These are phyloP conservation scores for Pelusios castaneus DNA, from an alignment of 2,113 vertebrate species.

Conservation along the genomic window DNA sequence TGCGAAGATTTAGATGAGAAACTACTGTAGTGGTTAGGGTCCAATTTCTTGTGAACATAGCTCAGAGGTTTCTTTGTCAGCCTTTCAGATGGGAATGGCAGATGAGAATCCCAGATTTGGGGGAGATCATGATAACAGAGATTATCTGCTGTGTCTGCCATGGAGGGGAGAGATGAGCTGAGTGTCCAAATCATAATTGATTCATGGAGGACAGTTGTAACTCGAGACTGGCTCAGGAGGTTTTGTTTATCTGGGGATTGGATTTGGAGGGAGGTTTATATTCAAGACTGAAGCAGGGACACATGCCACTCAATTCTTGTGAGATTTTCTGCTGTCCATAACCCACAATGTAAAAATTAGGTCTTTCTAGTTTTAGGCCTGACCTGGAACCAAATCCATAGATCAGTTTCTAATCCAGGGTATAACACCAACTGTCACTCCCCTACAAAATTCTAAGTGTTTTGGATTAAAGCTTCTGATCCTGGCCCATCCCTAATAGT, in stretches of 20 bases:
- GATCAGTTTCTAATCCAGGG: not conserved
- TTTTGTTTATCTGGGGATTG: rapidly evolving
- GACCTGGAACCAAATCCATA: not conserved
- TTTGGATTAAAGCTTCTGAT: slow-evolving; percentile 5
- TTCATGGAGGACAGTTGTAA: not conserved
- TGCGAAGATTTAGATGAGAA: not conserved
- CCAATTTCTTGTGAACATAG: no score
- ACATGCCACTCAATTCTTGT: not conserved
- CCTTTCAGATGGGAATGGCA: not conserved
- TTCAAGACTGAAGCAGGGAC: not conserved
- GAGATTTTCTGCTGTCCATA: not conserved
- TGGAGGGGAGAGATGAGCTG: not conserved
- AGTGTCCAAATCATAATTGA: not conserved
- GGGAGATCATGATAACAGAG: not conserved
- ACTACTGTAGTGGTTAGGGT: not conserved
- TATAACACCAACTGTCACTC: not conserved
- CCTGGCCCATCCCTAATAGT: not conserved
- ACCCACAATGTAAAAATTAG: not conserved
- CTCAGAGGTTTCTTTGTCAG: not conserved
- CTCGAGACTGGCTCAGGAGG: not conserved
- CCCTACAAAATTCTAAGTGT: not conserved
- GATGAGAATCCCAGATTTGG: not conserved
- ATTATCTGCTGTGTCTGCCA: not conserved
- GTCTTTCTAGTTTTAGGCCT: not conserved
- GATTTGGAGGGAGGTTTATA: not conserved